Evolutionary conservation across 2,888 invertebrate genomes (phyloP).

Genomic region (Harmothoe impar): DNA sequence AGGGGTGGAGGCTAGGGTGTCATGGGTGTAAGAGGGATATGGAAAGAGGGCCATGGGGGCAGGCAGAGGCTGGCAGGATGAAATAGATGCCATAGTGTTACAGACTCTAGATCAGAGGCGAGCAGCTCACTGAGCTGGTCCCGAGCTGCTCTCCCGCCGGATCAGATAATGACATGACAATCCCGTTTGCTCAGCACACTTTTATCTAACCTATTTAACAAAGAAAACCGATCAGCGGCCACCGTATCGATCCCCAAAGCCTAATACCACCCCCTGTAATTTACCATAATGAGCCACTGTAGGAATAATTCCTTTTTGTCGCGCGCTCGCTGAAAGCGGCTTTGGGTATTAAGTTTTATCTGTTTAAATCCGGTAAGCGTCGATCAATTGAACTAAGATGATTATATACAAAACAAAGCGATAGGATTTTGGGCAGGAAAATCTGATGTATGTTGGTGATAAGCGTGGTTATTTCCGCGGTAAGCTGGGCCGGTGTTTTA

Average conservation of each 20-base stretch:
- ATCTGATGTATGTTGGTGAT: constrained; percentile 60
- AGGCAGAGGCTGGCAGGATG: background rate
- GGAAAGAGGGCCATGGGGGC: background rate
- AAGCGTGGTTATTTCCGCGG: constrained; percentile 20
- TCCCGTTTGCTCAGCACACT: constrained; percentile 59
- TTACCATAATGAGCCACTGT: constrained; percentile 64
- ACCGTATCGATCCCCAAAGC: constrained; percentile 59
- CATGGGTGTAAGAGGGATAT: background rate
- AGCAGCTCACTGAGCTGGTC: background rate
- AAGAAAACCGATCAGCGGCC: constrained; percentile 44
- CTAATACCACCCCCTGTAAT: constrained; percentile 60
- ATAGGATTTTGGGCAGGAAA: constrained; percentile 43
- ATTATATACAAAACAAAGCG: constrained; percentile 65
- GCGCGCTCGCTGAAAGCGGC: constrained; percentile 57
- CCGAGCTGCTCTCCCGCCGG: constrained; percentile 27
- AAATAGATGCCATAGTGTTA: constrained; percentile 13
- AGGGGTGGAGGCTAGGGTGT: no score
- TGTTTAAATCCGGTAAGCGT: constrained; percentile 61
- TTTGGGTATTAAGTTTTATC: constrained; percentile 65
- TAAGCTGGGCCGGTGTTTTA: background rate
- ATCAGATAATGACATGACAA: constrained; percentile 53
- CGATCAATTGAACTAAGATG: constrained; percentile 64
- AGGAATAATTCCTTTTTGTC: constrained; percentile 64
- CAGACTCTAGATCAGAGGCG: constrained; percentile 16
- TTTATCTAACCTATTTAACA: constrained; percentile 61